Evolutionary conservation across 1,140 invertebrate genomes (phyloP), one percentile per base, ranked within the genome.

Genomic region (Nilaparvata lugens): DNA sequence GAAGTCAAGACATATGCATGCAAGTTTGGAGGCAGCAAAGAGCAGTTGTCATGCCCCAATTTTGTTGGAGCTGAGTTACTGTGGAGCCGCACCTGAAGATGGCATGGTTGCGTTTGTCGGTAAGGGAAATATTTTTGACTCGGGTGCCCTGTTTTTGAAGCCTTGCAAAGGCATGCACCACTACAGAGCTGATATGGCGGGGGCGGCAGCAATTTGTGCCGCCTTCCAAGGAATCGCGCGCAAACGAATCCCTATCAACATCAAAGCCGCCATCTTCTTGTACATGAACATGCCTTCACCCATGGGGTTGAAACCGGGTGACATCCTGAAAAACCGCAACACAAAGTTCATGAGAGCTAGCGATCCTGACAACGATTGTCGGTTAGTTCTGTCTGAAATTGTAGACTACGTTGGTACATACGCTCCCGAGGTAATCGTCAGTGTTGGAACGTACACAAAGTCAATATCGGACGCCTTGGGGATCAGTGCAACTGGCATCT

Each of bases 121-220:
- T 1, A 89, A 95, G 74, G 92, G 91, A 18, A 84, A 94, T 3
- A 94, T 91, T 2, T 95, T 94, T 73, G 91, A 95, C 66, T 84
- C 87, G 56, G 92, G 92, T 60, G 91, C 91, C 56, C 85, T 95
- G 58, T 89, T 88, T 62, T 72, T 95, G 13, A 94, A 93, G 73
- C 79, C 84, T 4, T 70, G 83, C 24, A 67, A 78, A 0, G 78
- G 81, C 9, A 88, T 95, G 85, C 83, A 86, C 53, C 80, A 84
- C 66, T 95, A 93, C 87, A 79, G 89, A 66, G 79, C 69, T 23
- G 81, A 83, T 67, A 82, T 83, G 80, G 89, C 82, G 2, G 93
- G 93, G 0, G 91, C 88, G 14, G 91, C 91, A 0, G 83, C 82
- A 67, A 85, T 90, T 4, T 72, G 86, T 4, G 84, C 81, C 0